Evolutionary conservation across 2,888 invertebrate genomes (phyloP).

Genomic region (Heliconius cydno): DNA sequence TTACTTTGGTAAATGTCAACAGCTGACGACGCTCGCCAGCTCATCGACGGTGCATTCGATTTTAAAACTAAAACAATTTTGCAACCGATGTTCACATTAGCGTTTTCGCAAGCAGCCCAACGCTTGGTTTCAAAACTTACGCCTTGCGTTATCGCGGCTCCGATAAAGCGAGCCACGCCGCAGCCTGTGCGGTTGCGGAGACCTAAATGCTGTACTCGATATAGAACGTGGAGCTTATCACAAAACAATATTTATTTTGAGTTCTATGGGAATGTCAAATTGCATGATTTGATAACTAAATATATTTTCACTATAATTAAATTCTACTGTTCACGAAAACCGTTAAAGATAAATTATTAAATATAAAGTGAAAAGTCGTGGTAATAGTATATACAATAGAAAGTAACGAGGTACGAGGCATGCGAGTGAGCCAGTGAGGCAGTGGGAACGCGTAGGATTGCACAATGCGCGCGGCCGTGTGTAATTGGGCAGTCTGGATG

Average conservation of each 20-base stretch:
- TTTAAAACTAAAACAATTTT: conserved; percentile 82
- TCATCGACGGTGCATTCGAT: conserved; percentile 66
- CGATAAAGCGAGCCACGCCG: conserved; percentile 79
- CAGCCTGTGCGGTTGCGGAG: conserved; percentile 73
- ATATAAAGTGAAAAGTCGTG: conserved; percentile 46
- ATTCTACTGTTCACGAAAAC: conserved; percentile 4
- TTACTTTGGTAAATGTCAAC: conserved; percentile 61
- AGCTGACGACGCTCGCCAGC: conserved; percentile 49
- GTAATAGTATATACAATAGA: conserved; percentile 62
- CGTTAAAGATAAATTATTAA: conserved; percentile 32
- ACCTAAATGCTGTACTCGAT: conserved; percentile 68
- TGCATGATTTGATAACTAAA: conserved; percentile 43
- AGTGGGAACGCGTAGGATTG: conserved; percentile 60
- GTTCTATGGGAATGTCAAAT: conserved; percentile 34
- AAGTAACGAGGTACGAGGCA: conserved; percentile 43
- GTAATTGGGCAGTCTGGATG: conserved; percentile 80
- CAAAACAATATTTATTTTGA: conserved; percentile 33
- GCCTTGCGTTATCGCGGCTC: conserved; percentile 80
- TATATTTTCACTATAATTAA: conserved; percentile 38
- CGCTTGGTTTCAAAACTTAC: conserved; percentile 81
- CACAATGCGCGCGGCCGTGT: conserved; percentile 69
- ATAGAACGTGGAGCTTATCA: conserved; percentile 42
- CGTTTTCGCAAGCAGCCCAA: conserved; percentile 83
- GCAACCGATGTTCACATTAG: conserved; percentile 83
- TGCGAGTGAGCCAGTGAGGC: conserved; percentile 38